Percentiles rank a stretch among this genome's conserved stretches.
phyloP scores from a whole-genome alignment of 1,140 invertebrate species.

The Carcinoscorpius rotundicauda region DNA sequence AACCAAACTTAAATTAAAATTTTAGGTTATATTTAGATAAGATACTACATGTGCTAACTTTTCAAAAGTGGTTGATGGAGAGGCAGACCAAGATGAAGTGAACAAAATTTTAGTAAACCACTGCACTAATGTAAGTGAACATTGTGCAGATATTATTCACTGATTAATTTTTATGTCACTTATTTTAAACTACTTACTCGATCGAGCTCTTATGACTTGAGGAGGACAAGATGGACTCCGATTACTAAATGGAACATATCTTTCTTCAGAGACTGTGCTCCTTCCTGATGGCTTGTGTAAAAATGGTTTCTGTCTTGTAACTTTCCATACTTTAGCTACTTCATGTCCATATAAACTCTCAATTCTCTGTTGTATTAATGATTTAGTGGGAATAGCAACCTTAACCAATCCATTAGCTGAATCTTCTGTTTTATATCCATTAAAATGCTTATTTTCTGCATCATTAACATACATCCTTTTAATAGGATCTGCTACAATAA shows the following conservation, averaged over 20 bases:
- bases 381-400: slow-evolving; percentile 31
- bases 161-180: too few species aligned
- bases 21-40: too few species aligned
- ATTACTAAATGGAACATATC: not conserved
- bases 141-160: too few species aligned
- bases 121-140: too few species aligned
- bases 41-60: too few species aligned
- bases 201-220: not conserved
- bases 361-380: slow-evolving; percentile 75
- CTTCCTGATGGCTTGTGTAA: not conserved
- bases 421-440: slow-evolving; percentile 2
- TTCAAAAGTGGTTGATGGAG: too few species aligned
- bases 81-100: too few species aligned
- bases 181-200: not conserved
- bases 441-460: not conserved
- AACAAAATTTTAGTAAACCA: too few species aligned
- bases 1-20: too few species aligned
- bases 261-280: not conserved
- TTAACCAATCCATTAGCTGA: too few species aligned
- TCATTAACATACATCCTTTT: not conserved
- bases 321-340: slow-evolving; percentile 16
- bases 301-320: slow-evolving; percentile 11
- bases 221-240: slow-evolving; percentile 11
- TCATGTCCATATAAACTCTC: slow-evolving; percentile 64
- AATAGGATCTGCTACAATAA: not conserved